Conservation (phyloP, 1,140 invertebrate species). For the Drosophila lacteicornis region DNA sequence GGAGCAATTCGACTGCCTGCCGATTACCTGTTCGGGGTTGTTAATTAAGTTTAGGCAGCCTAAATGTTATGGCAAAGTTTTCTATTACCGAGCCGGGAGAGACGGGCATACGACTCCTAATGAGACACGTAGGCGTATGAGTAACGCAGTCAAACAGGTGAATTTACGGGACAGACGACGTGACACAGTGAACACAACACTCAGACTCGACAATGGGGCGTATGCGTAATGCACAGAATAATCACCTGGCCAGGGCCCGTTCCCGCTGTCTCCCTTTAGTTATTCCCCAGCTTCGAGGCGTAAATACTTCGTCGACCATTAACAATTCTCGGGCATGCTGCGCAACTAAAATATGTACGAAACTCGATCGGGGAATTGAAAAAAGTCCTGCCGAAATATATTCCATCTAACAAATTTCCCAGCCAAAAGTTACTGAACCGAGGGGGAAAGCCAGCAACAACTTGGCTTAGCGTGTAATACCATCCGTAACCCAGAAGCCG, state of each 20-base stretch:
- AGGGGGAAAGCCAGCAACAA: slow-evolving; percentile 17
- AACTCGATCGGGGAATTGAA: slow-evolving; percentile 49
- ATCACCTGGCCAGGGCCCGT: slow-evolving; percentile 1
- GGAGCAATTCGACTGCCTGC: slow-evolving; percentile 38
- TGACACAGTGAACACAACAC: slow-evolving; percentile 38
- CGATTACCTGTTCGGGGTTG: slow-evolving; percentile 75
- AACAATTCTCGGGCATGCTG: slow-evolving; percentile 21
- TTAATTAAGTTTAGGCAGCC: slow-evolving; percentile 77
- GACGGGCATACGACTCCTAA: slow-evolving; percentile 57
- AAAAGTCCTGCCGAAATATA: slow-evolving; percentile 34
- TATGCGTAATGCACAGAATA: slow-evolving; percentile 41
- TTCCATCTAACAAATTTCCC: slow-evolving; percentile 46
- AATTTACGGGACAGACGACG: slow-evolving; percentile 48
- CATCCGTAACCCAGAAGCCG: slow-evolving; percentile 43
- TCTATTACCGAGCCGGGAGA: slow-evolving; percentile 64
- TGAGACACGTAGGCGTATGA: slow-evolving; percentile 81
- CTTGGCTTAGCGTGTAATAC: slow-evolving; percentile 55
- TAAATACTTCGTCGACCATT: slow-evolving; percentile 12
- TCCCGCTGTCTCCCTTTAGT: slow-evolving; percentile 11
- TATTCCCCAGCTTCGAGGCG: slow-evolving; percentile 8
- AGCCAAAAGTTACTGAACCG: slow-evolving; percentile 41
- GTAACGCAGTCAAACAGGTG: slow-evolving; percentile 69
- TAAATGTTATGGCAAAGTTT: slow-evolving; percentile 80
- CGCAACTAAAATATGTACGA: slow-evolving; percentile 26
- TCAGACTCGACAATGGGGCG: slow-evolving; percentile 25